phyloP scores from a whole-genome alignment of 2,797 vertebrate genomes.

The Nothura maculosa region DNA sequence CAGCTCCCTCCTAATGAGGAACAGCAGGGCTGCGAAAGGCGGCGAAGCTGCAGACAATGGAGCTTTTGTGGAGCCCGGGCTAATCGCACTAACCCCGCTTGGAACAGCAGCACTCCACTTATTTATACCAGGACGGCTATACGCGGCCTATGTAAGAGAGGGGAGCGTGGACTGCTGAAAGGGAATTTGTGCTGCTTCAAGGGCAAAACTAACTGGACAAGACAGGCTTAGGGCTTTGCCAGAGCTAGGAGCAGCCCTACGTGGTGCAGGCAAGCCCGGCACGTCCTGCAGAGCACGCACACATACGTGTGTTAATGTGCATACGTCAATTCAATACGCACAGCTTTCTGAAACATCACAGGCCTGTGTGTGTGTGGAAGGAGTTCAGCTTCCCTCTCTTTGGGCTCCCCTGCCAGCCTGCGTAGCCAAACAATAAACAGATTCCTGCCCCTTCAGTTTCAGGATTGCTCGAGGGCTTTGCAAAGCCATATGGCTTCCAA shows the following conservation, averaged over 20 bases:
- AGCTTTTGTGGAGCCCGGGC: background rate
- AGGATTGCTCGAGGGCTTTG: background rate
- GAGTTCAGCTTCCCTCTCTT: background rate
- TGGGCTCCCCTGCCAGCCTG: background rate
- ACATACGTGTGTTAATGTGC: accelerated
- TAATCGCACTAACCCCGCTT: background rate
- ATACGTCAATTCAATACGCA: background rate
- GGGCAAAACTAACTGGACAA: background rate
- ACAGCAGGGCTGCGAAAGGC: background rate
- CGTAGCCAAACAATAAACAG: background rate
- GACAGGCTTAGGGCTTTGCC: background rate
- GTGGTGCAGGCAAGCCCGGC: background rate
- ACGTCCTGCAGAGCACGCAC: background rate
- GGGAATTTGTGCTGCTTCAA: background rate
- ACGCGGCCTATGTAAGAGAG: background rate
- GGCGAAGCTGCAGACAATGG: background rate
- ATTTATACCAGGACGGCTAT: background rate
- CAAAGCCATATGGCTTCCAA: background rate
- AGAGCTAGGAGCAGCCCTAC: background rate
- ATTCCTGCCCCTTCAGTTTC: background rate
- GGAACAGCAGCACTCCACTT: background rate
- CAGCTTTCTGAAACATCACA: background rate
- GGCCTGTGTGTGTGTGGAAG: background rate
- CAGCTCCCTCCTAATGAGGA: background rate
- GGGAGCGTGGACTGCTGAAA: background rate